Evolutionary conservation across 2,888 invertebrate species (phyloP), one percentile per base, ranked within the genome.

Genomic region (Microctonus brassicae): DNA sequence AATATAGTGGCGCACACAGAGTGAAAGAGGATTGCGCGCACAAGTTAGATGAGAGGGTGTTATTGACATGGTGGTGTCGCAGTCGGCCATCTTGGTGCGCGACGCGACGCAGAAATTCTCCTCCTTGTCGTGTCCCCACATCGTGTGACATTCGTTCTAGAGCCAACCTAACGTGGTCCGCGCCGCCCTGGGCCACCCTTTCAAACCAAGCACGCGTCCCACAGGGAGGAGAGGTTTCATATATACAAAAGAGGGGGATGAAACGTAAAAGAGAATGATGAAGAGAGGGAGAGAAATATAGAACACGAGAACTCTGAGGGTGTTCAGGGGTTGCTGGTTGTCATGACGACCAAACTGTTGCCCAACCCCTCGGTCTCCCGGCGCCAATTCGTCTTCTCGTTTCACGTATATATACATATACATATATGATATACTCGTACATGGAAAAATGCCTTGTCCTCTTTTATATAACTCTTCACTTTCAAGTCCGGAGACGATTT

Each of bases 1-100:
- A 7, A 29, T 5, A 17, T n/a, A 63, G 69, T 47, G 53, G 53
- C 52, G 61, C 64, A 69, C 17, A 58, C 53, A 33, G 39, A 64
- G 68, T 34, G 62, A 57, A 58, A 69, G 47, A 58, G 57, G 57
- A 33, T 61, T 26, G 68, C 24, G 60, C 53, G 60, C 53, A 75
- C 57, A 63, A 73, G 62, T 47, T 47, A 33, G 64, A 73, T 53
- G 67, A 66, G 82, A 82, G 85, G 83, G 83, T 86, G 86, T 86
- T 87, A 86, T 87, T 87, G 87, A 86, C 86, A 87, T 86, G 86
- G 83, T 85, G 85, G 85, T 85, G 85, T 86, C 83, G 85, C 47
- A 79, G 82, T 79, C 84, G 86, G 87, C 87, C 87, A 87, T 87
- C 87, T 87, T 87, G 86, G 84, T 33, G 34, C 53, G 62, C 36